phyloP scores from a whole-genome alignment of 1,140 invertebrate species.

The Drosophila ironensis region DNA sequence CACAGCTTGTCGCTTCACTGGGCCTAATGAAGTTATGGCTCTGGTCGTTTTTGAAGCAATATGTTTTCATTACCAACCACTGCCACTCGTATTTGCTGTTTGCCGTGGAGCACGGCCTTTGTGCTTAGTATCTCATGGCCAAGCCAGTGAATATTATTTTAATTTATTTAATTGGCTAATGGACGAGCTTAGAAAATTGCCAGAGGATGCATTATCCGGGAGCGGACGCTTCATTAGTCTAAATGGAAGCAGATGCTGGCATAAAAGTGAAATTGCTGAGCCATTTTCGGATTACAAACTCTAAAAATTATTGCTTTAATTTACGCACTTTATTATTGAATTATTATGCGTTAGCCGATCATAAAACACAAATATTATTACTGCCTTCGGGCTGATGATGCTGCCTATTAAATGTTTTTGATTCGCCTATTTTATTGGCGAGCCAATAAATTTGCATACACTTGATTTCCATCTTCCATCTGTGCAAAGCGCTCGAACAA shows the following conservation, averaged over 20 bases:
- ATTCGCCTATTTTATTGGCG: no score
- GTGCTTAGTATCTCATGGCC: constrained; percentile 27
- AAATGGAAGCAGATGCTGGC: constrained; percentile 45
- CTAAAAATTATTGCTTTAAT: constrained; percentile 23
- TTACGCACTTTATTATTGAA: constrained; percentile 7
- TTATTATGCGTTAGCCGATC: constrained; percentile 2
- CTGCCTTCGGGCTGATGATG: background rate
- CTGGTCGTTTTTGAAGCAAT: constrained; percentile 33
- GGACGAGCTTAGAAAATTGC: constrained; percentile 42
- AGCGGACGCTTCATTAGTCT: constrained; percentile 47
- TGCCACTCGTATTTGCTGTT: constrained; percentile 2
- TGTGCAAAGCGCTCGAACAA: background rate
- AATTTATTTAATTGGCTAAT: constrained; percentile 71
- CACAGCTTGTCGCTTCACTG: constrained; percentile 49
- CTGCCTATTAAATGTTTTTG: background rate
- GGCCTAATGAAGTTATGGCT: constrained; percentile 68
- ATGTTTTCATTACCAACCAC: constrained; percentile 65
- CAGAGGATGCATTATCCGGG: constrained; percentile 15
- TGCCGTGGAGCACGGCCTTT: constrained; percentile 14
- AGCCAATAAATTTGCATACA: background rate
- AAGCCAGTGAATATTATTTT: constrained; percentile 65
- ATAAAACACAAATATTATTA: constrained; percentile 10
- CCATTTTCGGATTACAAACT: constrained; percentile 21
- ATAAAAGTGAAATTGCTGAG: constrained; percentile 24
- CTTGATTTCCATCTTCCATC: no score